phyloP scores from a whole-genome alignment of 1,140 invertebrate genomes.

The Cataglyphis hispanica region DNA sequence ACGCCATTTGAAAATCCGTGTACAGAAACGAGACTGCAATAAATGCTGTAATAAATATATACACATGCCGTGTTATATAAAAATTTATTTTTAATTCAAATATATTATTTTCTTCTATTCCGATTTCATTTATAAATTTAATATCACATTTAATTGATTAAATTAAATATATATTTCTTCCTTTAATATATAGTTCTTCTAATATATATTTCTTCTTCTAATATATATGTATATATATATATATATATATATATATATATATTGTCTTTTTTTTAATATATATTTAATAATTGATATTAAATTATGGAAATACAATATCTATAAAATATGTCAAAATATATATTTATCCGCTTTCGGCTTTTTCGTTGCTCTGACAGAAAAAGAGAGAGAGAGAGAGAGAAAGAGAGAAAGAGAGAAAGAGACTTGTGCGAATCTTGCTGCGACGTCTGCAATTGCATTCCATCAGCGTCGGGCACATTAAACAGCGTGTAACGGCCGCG shows the following conservation, averaged over 20 bases:
- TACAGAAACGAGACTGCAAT: neutral
- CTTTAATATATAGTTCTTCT: too few species aligned
- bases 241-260: too few species aligned
- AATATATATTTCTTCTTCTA: too few species aligned
- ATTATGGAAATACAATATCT: too few species aligned
- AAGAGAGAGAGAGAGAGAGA: too few species aligned
- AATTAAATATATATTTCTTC: too few species aligned
- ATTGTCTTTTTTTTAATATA: too few species aligned
- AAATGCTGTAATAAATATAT: constrained; percentile 1
- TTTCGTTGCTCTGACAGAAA: neutral
- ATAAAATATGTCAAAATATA: too few species aligned
- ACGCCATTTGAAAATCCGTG: constrained; percentile 4
- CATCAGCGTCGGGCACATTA: constrained; percentile 44
- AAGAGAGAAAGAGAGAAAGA: neutral
- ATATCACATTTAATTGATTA: neutral
- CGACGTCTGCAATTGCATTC: constrained; percentile 42
- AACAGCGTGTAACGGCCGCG: constrained; percentile 53
- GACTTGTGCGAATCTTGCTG: neutral
- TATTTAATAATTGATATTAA: too few species aligned
- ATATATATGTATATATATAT: too few species aligned
- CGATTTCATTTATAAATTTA: too few species aligned
- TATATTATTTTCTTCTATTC: constrained; percentile 13
- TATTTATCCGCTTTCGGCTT: neutral
- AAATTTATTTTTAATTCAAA: constrained; percentile 25
- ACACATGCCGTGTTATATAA: neutral